Percentiles rank a stretch among this genome's conserved stretches.
Conservation (phyloP, 2,113 vertebrate genomes). For the Platysteira castanea region DNA sequence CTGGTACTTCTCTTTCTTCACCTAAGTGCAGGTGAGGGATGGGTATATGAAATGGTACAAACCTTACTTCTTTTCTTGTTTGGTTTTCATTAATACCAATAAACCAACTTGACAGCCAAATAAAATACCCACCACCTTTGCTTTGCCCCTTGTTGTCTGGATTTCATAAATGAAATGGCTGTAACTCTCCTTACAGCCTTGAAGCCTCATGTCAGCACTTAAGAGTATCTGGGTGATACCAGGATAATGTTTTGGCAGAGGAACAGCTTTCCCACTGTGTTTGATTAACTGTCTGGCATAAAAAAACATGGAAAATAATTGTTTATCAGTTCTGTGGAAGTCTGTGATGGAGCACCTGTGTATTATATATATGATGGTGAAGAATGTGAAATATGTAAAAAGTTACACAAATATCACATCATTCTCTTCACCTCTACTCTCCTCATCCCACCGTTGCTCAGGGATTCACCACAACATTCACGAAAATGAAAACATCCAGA, state of each 20-base stretch:
- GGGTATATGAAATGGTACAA: background rate
- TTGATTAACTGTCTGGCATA: background rate
- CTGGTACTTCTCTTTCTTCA: background rate
- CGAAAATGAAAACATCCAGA: background rate
- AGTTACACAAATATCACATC: background rate
- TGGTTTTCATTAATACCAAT: background rate
- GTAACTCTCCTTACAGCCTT: background rate
- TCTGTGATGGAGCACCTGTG: background rate
- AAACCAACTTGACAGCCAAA: background rate
- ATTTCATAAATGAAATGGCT: background rate
- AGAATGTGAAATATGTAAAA: fast-evolving
- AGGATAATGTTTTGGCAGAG: background rate
- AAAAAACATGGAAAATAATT: background rate
- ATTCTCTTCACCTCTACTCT: background rate
- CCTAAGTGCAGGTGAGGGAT: background rate
- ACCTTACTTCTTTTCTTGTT: background rate
- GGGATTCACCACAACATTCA: background rate
- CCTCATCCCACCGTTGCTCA: fast-evolving
- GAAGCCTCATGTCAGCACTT: background rate
- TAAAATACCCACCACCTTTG: background rate
- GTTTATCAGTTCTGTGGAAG: background rate
- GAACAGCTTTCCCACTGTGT: background rate
- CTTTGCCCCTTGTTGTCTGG: background rate
- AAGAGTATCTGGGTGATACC: background rate
- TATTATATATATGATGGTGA: fast-evolving